Conservation (phyloP, 2,113 vertebrate species). For the Emydocephalus ijimae region DNA sequence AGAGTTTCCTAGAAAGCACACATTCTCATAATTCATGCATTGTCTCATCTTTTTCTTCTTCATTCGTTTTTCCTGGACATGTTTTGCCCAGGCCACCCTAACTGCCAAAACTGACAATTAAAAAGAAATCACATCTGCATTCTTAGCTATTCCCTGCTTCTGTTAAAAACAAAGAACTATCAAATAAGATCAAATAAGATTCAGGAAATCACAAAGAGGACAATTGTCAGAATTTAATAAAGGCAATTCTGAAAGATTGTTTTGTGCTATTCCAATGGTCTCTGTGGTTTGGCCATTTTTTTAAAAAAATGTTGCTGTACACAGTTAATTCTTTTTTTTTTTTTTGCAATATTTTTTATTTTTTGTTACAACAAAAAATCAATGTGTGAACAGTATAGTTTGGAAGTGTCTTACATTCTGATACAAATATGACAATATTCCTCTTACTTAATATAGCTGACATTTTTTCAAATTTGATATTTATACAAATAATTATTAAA, state of each 20-base stretch:
- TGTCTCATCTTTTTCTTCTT: conserved; percentile 16
- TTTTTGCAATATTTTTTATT: too few relatives aligned
- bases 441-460: too few relatives aligned
- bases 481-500: too few relatives aligned
- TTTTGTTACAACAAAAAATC: too few relatives aligned
- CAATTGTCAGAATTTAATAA: conserved; percentile 53
- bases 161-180: conserved; percentile 34
- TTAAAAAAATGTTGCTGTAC: too few relatives aligned
- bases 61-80: conserved; percentile 36
- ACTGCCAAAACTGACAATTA: conserved; percentile 20
- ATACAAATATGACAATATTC: too few relatives aligned
- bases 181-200: neutral
- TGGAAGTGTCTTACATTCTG: too few relatives aligned
- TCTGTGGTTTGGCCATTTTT: conserved; percentile 29
- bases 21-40: neutral
- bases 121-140: conserved; percentile 36
- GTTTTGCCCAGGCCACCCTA: conserved; percentile 10
- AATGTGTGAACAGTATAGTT: too few relatives aligned
- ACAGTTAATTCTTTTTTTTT: neutral
- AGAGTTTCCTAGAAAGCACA: too few relatives aligned
- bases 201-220: conserved; percentile 26
- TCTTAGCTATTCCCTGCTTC: conserved; percentile 11
- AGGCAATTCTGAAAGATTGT: conserved; percentile 53
- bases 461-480: too few relatives aligned
- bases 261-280: conserved; percentile 26